These are phyloP conservation scores for Pasiphila rectangulata DNA, from an alignment of 2,888 invertebrate species.

Conservation along the genomic window DNA sequence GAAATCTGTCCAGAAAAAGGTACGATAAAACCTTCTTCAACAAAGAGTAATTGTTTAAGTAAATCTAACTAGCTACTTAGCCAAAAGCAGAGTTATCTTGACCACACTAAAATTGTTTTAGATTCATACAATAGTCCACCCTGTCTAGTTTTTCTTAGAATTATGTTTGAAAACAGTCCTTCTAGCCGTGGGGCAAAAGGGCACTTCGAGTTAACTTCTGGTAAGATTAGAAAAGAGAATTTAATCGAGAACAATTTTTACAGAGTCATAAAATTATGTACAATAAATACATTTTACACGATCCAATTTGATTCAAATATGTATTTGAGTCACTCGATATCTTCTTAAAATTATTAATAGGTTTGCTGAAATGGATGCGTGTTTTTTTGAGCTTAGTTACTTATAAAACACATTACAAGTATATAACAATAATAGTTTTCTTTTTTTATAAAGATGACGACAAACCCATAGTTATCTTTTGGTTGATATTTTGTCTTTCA, in stretches of 20 bases:
- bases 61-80: no score
- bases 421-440: no score
- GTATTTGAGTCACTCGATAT: no score
- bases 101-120: not conserved
- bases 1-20: no score
- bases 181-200: conserved; percentile 74
- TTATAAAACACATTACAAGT: no score
- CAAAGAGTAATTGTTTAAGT: not conserved
- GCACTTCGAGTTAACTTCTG: conserved; percentile 70
- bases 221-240: conserved; percentile 42
- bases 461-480: no score
- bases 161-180: conserved; percentile 73
- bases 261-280: conserved; percentile 29
- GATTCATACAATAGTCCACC: not conserved
- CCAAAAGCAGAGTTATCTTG: not conserved
- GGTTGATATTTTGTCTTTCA: no score
- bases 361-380: no score
- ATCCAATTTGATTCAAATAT: not conserved
- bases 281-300: conserved; percentile 38
- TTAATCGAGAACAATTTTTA: conserved; percentile 43
- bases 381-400: no score
- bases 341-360: no score
- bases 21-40: no score
- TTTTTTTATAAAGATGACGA: no score
- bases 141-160: conserved; percentile 51